A percentile compares a stretch with the other conserved stretches of the same genome.
phyloP scores from a whole-genome alignment of 2,797 vertebrate species.

The Enteromius trimaculatus region DNA sequence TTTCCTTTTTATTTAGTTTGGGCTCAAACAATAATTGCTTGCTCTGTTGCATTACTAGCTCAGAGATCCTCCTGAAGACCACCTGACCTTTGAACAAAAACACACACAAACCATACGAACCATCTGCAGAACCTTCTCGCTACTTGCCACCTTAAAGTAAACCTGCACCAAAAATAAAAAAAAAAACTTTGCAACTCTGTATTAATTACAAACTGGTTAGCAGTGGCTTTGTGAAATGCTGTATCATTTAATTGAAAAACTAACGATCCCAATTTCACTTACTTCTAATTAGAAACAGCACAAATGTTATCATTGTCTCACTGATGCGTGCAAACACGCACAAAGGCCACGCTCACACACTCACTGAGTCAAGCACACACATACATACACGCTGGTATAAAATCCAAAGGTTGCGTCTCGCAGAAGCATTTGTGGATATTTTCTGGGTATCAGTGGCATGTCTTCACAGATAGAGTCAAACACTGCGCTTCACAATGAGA shows the following conservation, averaged over 20 bases:
- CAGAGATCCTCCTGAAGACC: neutral
- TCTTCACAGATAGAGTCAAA: slow-evolving; percentile 55
- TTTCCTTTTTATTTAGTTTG: neutral
- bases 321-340: slow-evolving; percentile 70
- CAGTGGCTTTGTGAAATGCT: slow-evolving; percentile 73
- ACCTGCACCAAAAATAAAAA: slow-evolving; percentile 22
- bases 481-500: slow-evolving; percentile 68
- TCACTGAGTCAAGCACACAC: slow-evolving; percentile 50
- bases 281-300: slow-evolving; percentile 83
- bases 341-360: slow-evolving; percentile 58
- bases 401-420: slow-evolving; percentile 46
- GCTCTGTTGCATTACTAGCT: neutral
- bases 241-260: slow-evolving; percentile 84
- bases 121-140: neutral
- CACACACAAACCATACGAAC: neutral
- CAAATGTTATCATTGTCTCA: slow-evolving; percentile 76
- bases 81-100: neutral
- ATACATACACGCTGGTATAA: slow-evolving; percentile 12
- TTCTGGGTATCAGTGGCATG: slow-evolving; percentile 41
- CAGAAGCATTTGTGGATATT: slow-evolving; percentile 41
- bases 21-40: no score
- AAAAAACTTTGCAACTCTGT: slow-evolving; percentile 57
- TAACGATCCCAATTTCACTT: slow-evolving; percentile 81
- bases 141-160: neutral
- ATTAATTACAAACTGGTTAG: slow-evolving; percentile 83